phyloP scores from a whole-genome alignment of 2,888 invertebrate species.

The Buathra laborator region DNA sequence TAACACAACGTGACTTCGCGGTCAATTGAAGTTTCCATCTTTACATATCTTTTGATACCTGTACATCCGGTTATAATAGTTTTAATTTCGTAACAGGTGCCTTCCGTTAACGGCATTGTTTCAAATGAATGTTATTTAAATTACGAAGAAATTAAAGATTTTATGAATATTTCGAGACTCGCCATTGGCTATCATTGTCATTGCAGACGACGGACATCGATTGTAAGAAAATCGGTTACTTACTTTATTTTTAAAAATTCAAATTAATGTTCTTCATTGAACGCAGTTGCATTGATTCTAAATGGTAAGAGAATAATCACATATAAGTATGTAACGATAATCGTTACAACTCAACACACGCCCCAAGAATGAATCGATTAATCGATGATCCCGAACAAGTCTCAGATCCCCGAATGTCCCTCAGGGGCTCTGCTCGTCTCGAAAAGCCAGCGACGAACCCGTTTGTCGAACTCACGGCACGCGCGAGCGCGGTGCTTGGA shows the following conservation, averaged over 20 bases:
- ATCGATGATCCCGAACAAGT: conserved; percentile 23
- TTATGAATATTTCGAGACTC: too few species aligned
- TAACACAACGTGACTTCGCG: too few species aligned
- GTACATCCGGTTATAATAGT: conserved; percentile 35
- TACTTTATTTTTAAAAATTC: too few species aligned
- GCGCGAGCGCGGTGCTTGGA: conserved; percentile 15
- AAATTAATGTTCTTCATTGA: too few species aligned
- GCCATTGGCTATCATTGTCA: too few species aligned
- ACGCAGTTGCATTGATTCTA: too few species aligned
- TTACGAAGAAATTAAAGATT: neutral
- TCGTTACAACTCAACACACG: too few species aligned
- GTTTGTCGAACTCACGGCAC: conserved; percentile 63
- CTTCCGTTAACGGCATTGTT: conserved; percentile 27
- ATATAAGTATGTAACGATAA: too few species aligned
- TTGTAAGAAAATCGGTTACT: too few species aligned
- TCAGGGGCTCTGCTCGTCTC: conserved; percentile 1
- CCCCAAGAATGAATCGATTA: neutral
- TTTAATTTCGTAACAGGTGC: conserved; percentile 52
- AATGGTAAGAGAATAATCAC: too few species aligned
- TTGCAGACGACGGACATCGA: too few species aligned
- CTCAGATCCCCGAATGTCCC: conserved; percentile 15
- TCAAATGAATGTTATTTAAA: conserved; percentile 26
- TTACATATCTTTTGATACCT: neutral
- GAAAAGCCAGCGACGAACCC: conserved; percentile 18
- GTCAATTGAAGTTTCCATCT: too few species aligned